phyloP scores from a whole-genome alignment of 2,888 invertebrate species.

The Eupsilia transversa region DNA sequence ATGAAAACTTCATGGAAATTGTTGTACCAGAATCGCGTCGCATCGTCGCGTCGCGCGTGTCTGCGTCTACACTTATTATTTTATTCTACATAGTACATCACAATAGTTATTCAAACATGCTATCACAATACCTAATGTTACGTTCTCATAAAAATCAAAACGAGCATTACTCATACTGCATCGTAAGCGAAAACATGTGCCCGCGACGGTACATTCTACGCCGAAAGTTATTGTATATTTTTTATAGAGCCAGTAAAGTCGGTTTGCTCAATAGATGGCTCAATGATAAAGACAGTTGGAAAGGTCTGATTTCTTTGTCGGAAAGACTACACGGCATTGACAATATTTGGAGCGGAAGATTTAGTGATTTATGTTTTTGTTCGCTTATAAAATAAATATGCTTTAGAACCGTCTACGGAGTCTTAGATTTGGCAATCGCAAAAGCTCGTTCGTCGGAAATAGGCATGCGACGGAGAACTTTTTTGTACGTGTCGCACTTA shows the following conservation, averaged over 20 bases:
- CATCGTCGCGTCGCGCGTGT: no score
- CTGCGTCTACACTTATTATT: conserved; percentile 23
- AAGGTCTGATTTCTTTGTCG: conserved; percentile 69
- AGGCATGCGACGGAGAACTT: conserved; percentile 24
- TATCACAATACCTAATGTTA: conserved; percentile 27
- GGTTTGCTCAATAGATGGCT: conserved; percentile 69
- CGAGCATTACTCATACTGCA: conserved; percentile 49
- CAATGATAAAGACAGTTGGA: conserved; percentile 70
- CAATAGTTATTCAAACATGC: conserved; percentile 14
- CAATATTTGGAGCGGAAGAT: conserved; percentile 70
- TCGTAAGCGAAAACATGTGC: conserved; percentile 51
- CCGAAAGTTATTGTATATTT: conserved; percentile 68
- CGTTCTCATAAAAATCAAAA: conserved; percentile 49
- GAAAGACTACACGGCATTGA: conserved; percentile 65
- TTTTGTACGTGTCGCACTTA: conserved; percentile 23
- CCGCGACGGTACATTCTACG: conserved; percentile 46
- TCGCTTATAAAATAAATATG: conserved; percentile 65
- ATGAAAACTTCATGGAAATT: no score
- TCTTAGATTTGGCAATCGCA: conserved; percentile 38
- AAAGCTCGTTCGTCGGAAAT: conserved; percentile 48
- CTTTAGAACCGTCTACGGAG: conserved; percentile 43
- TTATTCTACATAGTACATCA: conserved; percentile 2
- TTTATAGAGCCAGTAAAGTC: conserved; percentile 69
- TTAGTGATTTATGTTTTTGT: conserved; percentile 70
- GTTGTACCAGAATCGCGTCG: no score